Evolutionary conservation across 37 sponge, comb jelly and placozoan species (phyloP).

Genomic region (Dysidea cf. avara): DNA sequence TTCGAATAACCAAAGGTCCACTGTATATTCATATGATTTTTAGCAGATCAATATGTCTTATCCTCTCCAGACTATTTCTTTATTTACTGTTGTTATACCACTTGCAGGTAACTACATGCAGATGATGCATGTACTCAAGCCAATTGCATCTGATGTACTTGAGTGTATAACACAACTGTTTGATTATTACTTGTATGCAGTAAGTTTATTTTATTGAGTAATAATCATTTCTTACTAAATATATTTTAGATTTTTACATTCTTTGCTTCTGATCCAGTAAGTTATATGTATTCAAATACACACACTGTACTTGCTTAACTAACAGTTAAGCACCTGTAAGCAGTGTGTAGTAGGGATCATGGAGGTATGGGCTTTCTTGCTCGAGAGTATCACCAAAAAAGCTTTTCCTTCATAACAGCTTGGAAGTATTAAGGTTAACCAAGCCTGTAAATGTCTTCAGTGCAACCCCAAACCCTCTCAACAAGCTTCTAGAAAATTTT

Average conservation of each 20-base stretch:
- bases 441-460: no score
- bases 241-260: conserved; percentile 64
- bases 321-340: no score
- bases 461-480: no score
- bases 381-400: no score
- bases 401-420: no score
- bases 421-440: no score
- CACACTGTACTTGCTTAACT: neutral
- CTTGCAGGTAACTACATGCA: conserved; percentile 89
- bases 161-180: conserved; percentile 89
- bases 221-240: conserved; percentile 9
- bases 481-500: no score
- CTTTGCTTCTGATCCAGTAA: conserved; percentile 72
- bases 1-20: no score
- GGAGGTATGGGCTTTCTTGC: no score
- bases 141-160: conserved; percentile 94
- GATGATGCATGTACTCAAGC: conserved; percentile 90
- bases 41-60: neutral
- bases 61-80: neutral
- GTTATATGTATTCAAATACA: conserved; percentile 5
- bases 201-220: conserved; percentile 25
- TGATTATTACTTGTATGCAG: conserved; percentile 93
- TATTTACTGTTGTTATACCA: no score
- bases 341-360: no score
- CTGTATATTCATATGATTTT: neutral